Evolutionary conservation across 1,140 invertebrate genomes (phyloP), one percentile per base, ranked within the genome.

Genomic region (Conopomorpha cramerella): DNA sequence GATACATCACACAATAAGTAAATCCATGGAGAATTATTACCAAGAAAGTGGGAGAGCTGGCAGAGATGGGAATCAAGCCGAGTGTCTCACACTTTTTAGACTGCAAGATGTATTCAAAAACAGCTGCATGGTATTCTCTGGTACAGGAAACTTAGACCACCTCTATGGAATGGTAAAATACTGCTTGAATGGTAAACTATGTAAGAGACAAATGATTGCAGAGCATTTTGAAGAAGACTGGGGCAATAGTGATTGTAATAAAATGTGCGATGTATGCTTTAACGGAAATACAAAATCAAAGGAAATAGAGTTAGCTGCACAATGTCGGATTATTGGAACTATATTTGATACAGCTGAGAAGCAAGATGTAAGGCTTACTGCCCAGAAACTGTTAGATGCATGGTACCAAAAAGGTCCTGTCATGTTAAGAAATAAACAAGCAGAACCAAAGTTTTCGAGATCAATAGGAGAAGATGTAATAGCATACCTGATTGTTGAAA

Each of bases 21-120:
- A 95, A 68, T 91, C 90, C 8, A 89, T 95, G 84, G 92, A 95
- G 59, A 93, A 91, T 55, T 92, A 91, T 60, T 95, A 95, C 56
- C 92, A 94, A 59, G 93, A 96, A 71, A 92, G 88, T 72, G 92
- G 92, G 1, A 70, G 92, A 45, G 91, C 91, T 10, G 92, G 92
- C 10, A 66, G 92, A 41, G 92, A 95, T 78, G 90, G 88, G 15
- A 58, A 83, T 13, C 78, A 74, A 41, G 87, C 93, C 3, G 77
- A 86, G 49, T 96, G 93, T 67, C 84, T 96, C 13, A 77, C 94
- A 6, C 83, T 88, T 34, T 95, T 86, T 61, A 81, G 87, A 40
- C 83, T 94, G 46, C 79, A 81, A 25, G 93, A 96, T 64, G 68
- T 93, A 6, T 93, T 93, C 53, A 84, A 84, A 59, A 82, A 92